Conservation (phyloP, 1,140 invertebrate genomes). For the Bombus terrestris region DNA sequence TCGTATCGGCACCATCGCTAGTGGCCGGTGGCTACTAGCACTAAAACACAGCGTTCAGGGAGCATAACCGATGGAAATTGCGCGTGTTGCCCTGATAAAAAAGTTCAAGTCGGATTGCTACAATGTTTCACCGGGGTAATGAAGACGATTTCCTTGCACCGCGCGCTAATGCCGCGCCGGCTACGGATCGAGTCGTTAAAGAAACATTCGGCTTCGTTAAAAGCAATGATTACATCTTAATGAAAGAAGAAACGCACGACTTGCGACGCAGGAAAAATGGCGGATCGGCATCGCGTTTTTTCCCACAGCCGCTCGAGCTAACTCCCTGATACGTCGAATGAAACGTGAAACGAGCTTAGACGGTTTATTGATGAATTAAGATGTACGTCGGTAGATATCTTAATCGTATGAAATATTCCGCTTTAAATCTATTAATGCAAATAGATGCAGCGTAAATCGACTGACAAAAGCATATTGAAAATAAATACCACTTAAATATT, state of each 20-base stretch:
- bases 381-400: neutral
- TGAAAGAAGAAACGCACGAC: constrained; percentile 37
- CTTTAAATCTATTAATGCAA: too few relatives aligned
- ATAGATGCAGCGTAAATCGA: too few relatives aligned
- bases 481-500: too few relatives aligned
- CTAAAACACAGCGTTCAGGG: constrained; percentile 13
- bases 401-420: too few relatives aligned
- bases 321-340: neutral
- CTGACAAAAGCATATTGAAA: too few relatives aligned
- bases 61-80: constrained; percentile 50
- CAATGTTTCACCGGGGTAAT: constrained; percentile 41
- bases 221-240: constrained; percentile 37
- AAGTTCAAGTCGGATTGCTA: neutral
- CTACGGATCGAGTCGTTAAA: neutral
- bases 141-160: constrained; percentile 41
- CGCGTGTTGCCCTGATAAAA: constrained; percentile 27
- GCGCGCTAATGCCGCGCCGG: neutral
- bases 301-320: too few relatives aligned
- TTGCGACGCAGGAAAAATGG: neutral
- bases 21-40: neutral
- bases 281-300: neutral
- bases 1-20: neutral
- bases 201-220: constrained; percentile 35
- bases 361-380: neutral
- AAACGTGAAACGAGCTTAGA: neutral